phyloP scores from a whole-genome alignment of 1,140 invertebrate genomes.

The Bursaphelenchus mucronatus region DNA sequence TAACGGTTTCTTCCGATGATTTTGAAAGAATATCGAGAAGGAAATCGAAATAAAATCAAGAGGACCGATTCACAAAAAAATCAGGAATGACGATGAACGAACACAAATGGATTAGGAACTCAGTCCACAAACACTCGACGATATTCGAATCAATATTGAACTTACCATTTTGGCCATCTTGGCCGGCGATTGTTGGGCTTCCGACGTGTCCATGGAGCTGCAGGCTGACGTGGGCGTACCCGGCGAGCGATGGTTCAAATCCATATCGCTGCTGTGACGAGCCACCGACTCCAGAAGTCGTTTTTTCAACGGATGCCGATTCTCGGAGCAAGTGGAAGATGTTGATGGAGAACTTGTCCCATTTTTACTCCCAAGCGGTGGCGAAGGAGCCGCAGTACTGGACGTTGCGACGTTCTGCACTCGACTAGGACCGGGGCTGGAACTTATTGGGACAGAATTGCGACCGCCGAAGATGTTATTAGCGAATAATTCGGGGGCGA shows the following conservation, averaged over 20 bases:
- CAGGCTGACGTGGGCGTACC: slow-evolving; percentile 8
- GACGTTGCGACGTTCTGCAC: slow-evolving; percentile 16
- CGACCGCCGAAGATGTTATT: slow-evolving; percentile 35
- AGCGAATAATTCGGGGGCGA: slow-evolving; percentile 40
- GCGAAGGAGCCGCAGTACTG: slow-evolving; percentile 5
- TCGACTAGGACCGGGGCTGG: slow-evolving; percentile 5
- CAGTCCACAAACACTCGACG: neutral
- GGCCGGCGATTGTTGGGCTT: slow-evolving; percentile 28
- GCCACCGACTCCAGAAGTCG: slow-evolving; percentile 33
- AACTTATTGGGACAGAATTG: slow-evolving; percentile 32
- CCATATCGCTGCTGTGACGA: slow-evolving; percentile 9
- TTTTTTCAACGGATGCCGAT: slow-evolving; percentile 39
- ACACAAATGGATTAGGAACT: neutral
- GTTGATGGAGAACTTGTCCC: slow-evolving; percentile 16
- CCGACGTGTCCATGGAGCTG: slow-evolving; percentile 23
- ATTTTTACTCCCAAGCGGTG: slow-evolving; percentile 15
- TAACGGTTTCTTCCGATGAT: neutral
- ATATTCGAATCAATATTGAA: neutral
- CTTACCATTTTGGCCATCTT: slow-evolving; percentile 36
- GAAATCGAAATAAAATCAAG: neutral
- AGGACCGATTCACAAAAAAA: neutral
- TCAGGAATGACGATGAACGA: slow-evolving; percentile 1
- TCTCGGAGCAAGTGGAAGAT: slow-evolving; percentile 28
- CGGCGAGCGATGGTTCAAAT: neutral
- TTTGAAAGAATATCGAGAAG: neutral